Evolutionary conservation across 37 sponge, comb jelly and placozoan genomes (phyloP).

Genomic region (Haliclona indistincta): DNA sequence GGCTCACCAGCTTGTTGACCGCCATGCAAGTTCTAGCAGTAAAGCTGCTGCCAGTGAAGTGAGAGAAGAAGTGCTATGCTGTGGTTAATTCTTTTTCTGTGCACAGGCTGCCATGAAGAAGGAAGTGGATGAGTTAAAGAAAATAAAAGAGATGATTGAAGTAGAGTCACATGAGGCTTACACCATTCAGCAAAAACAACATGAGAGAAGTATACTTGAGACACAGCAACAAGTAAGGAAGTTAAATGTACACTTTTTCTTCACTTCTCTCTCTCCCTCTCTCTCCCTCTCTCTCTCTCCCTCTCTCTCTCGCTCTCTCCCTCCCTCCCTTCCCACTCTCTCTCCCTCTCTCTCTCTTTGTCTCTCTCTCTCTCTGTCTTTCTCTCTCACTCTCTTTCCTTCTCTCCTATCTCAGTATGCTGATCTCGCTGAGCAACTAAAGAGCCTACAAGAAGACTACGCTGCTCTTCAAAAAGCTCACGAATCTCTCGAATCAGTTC

Average conservation of each 20-base stretch:
- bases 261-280: not conserved
- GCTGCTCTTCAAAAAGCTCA: slow-evolving; percentile 21
- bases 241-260: not conserved
- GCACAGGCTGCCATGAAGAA: slow-evolving; percentile 9
- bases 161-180: slow-evolving; percentile 15
- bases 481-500: slow-evolving; percentile 16
- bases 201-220: slow-evolving; percentile 18
- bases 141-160: slow-evolving; percentile 9
- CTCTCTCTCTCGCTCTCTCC: too few relatives aligned
- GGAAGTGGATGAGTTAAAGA: not conserved
- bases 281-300: not conserved
- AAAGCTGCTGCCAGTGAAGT: slow-evolving; percentile 22
- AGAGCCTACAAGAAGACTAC: slow-evolving; percentile 43
- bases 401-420: slow-evolving; percentile 7
- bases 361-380: not conserved
- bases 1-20: slow-evolving; percentile 48
- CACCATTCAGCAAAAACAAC: not conserved
- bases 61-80: not conserved
- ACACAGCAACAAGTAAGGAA: not conserved
- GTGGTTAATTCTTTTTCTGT: not conserved
- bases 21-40: slow-evolving; percentile 17
- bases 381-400: not conserved
- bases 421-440: slow-evolving; percentile 39
- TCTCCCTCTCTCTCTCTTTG: not conserved
- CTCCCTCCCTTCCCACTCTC: not conserved